These are phyloP conservation scores for Phaonia tiefii DNA, from an alignment of 2,888 invertebrate species.

Conservation along the genomic window DNA sequence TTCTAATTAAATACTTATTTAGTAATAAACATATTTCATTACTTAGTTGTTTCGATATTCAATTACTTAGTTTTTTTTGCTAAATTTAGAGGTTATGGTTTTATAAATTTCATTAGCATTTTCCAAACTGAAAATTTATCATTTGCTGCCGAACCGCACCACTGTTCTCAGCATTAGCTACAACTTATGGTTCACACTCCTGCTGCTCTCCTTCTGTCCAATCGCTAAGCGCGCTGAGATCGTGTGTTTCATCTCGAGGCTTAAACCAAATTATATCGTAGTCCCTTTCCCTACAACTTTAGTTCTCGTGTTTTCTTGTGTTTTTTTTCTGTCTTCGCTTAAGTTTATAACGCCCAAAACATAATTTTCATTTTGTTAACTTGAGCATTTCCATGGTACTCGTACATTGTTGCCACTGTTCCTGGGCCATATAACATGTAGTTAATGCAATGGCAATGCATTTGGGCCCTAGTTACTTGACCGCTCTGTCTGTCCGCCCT, in stretches of 20 bases:
- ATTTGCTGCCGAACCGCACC: too few species aligned
- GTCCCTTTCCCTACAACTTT: neutral
- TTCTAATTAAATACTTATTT: too few species aligned
- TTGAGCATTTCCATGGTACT: neutral
- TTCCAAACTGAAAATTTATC: too few species aligned
- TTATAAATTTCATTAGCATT: too few species aligned
- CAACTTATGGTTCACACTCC: too few species aligned
- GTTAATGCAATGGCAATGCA: neutral
- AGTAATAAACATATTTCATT: too few species aligned
- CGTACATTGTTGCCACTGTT: neutral
- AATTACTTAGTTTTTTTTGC: too few species aligned
- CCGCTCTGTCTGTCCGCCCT: constrained; percentile 4
- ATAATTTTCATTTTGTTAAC: constrained; percentile 32
- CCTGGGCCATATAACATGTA: too few species aligned
- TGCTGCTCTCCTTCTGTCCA: too few species aligned
- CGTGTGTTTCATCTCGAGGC: constrained; percentile 11
- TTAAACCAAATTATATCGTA: constrained; percentile 29
- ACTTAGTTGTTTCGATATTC: too few species aligned
- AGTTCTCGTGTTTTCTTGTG: neutral
- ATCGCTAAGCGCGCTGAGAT: neutral
- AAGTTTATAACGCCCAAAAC: constrained; percentile 32
- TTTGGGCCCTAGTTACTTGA: constrained; percentile 9
- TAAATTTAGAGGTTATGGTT: too few species aligned
- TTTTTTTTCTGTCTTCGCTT: constrained; percentile 11
- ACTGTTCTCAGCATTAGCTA: too few species aligned